phyloP scores from a whole-genome alignment of 2,113 vertebrate genomes.

The Scomber scombrus region DNA sequence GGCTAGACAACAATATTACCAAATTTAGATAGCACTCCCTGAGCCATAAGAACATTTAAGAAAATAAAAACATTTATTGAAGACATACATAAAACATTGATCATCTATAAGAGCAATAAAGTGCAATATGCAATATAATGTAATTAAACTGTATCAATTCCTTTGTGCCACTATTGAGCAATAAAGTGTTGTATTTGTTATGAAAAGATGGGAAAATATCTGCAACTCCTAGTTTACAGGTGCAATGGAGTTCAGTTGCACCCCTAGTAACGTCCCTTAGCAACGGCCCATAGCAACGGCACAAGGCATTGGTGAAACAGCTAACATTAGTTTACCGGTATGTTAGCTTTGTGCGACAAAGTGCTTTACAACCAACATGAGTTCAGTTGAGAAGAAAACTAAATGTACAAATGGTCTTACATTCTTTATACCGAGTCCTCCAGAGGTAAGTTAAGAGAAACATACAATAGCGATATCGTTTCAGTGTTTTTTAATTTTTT shows the following conservation, averaged over 20 bases:
- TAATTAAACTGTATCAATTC: too few relatives aligned
- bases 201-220: too few relatives aligned
- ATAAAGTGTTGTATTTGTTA: too few relatives aligned
- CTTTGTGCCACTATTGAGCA: too few relatives aligned
- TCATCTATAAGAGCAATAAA: too few relatives aligned
- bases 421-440: not conserved
- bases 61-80: too few relatives aligned
- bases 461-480: not conserved
- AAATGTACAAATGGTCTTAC: not conserved
- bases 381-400: not conserved
- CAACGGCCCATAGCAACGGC: conserved; percentile 51
- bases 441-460: conserved; percentile 31
- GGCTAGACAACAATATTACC: too few relatives aligned
- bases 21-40: too few relatives aligned
- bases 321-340: not conserved
- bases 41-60: too few relatives aligned
- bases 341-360: not conserved
- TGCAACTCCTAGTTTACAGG: too few relatives aligned
- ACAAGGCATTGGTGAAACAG: not conserved
- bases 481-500: not conserved
- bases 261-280: conserved; percentile 60
- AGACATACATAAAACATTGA: too few relatives aligned
- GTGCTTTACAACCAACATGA: conserved; percentile 21
- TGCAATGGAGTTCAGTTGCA: conserved; percentile 1
- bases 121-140: too few relatives aligned